A percentile compares a stretch with the other conserved stretches of the same genome.
Evolutionary conservation across 2,888 invertebrate species (phyloP).

Genomic region (Synanthedon vespiformis): DNA sequence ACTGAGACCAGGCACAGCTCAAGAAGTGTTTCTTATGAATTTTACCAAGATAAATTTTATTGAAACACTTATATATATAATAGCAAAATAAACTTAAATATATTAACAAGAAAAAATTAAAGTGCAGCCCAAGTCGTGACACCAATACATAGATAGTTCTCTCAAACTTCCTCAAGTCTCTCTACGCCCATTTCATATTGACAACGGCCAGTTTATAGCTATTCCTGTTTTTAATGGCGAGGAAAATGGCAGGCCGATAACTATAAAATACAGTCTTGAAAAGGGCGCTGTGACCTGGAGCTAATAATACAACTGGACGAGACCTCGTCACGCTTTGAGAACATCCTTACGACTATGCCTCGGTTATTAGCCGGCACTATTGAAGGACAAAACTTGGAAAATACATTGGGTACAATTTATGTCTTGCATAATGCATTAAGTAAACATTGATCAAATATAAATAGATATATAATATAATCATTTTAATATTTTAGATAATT

Average conservation of each 20-base stretch:
- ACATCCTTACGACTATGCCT: conserved; percentile 50
- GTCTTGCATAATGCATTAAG: neutral
- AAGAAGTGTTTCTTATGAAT: too few relatives aligned
- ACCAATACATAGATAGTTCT: too few relatives aligned
- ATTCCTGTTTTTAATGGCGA: neutral
- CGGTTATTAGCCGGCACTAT: conserved; percentile 20
- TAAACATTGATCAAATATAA: neutral
- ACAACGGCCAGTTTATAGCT: neutral
- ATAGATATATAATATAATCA: too few relatives aligned
- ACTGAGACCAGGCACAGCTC: too few relatives aligned
- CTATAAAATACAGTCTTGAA: conserved; percentile 44
- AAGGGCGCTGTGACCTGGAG: conserved; percentile 30
- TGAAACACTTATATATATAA: too few relatives aligned
- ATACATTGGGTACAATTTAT: neutral
- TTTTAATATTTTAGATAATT: too few relatives aligned
- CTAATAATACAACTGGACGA: conserved; percentile 10
- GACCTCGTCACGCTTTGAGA: conserved; percentile 61
- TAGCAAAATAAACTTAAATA: too few relatives aligned
- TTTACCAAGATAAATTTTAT: too few relatives aligned
- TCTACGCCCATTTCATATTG: too few relatives aligned
- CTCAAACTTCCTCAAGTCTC: too few relatives aligned
- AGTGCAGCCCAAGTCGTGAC: too few relatives aligned
- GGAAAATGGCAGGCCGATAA: conserved; percentile 16
- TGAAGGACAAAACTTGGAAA: conserved; percentile 26
- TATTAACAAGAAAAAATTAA: too few relatives aligned